Evolutionary conservation across 2,113 vertebrate genomes (phyloP).

Genomic region (Xiphorhynchus elegans): DNA sequence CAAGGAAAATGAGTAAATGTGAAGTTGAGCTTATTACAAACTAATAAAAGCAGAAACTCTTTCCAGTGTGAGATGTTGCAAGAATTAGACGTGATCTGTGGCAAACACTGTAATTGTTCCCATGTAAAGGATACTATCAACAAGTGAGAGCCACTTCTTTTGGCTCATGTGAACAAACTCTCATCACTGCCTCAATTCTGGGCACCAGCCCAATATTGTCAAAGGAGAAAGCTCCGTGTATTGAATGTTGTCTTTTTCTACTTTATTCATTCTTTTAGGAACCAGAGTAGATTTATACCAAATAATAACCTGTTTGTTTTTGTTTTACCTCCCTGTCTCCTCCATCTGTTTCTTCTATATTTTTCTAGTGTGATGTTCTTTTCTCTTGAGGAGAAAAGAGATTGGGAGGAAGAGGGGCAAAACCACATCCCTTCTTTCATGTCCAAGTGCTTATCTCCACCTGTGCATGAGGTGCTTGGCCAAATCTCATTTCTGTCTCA

Average conservation of each 20-base stretch:
- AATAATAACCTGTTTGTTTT: background rate
- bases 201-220: slow-evolving; percentile 19
- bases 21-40: background rate
- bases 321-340: background rate
- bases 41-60: background rate
- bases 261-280: background rate
- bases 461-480: background rate
- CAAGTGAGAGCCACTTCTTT: slow-evolving; percentile 7
- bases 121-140: background rate
- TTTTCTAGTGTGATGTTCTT: background rate
- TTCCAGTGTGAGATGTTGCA: background rate
- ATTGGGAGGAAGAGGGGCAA: background rate
- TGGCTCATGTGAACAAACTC: background rate
- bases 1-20: slow-evolving; percentile 9
- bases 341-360: background rate
- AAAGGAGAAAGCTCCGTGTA: background rate
- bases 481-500: background rate
- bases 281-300: background rate
- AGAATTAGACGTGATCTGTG: background rate
- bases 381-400: background rate
- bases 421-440: background rate
- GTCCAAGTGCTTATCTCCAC: background rate
- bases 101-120: background rate
- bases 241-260: background rate
- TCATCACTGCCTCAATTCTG: background rate